phyloP scores from a whole-genome alignment of 2,113 vertebrate species.

The Campylomormyrus tamandua region DNA sequence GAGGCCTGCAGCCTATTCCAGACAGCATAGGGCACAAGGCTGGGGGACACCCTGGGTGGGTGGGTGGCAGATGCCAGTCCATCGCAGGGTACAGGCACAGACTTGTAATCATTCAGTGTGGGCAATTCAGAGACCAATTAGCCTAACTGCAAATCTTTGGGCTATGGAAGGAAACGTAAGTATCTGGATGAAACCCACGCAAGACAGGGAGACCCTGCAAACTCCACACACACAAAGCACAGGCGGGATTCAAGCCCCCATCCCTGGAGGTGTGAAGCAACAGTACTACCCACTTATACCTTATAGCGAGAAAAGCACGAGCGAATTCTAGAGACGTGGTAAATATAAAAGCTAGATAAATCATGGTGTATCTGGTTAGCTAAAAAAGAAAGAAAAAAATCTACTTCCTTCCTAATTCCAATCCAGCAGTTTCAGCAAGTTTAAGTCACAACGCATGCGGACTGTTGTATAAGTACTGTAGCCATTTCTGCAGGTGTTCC shows the following conservation, averaged over 20 bases:
- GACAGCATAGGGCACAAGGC: background rate
- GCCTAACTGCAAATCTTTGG: background rate
- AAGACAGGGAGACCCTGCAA: background rate
- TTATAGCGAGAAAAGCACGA: background rate
- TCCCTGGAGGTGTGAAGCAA: background rate
- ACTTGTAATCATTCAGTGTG: background rate
- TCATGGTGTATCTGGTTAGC: background rate
- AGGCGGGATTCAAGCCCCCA: background rate
- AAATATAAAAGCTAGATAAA: background rate
- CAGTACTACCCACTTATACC: background rate
- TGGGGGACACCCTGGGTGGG: background rate
- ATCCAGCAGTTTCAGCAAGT: background rate
- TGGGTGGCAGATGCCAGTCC: background rate
- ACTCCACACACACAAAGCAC: background rate
- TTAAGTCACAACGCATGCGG: background rate
- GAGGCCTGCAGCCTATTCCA: background rate
- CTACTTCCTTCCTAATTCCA: background rate
- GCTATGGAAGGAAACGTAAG: background rate
- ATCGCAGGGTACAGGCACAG: background rate
- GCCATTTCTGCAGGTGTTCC: constrained; percentile 1
- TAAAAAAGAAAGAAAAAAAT: background rate
- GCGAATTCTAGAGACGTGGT: background rate
- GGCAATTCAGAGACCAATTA: background rate
- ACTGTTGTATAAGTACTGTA: background rate
- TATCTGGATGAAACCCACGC: background rate